Conservation (phyloP, 1,140 invertebrate genomes). For the Trialeurodes vaporariorum region DNA sequence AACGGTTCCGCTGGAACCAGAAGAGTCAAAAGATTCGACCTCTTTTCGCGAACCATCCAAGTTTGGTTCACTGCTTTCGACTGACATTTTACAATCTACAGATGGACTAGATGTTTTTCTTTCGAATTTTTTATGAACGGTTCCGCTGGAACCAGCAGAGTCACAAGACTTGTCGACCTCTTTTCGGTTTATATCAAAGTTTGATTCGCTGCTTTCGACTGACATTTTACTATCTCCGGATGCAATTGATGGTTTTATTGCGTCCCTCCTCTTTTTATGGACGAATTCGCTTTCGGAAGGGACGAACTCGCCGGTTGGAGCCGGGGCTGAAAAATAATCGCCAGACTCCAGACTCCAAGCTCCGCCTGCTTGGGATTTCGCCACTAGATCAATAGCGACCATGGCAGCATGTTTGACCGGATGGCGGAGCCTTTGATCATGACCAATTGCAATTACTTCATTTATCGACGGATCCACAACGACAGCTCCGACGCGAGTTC, state of each 20-base stretch:
- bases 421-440: constrained; percentile 45
- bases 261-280: neutral
- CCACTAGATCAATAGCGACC: constrained; percentile 74
- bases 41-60: too few species aligned
- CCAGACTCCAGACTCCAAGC: constrained; percentile 36
- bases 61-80: too few species aligned
- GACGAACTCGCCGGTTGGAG: neutral
- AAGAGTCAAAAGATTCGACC: too few species aligned
- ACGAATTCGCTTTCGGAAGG: neutral
- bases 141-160: too few species aligned
- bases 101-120: too few species aligned
- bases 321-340: neutral
- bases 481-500: constrained; percentile 41
- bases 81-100: too few species aligned
- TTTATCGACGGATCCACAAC: constrained; percentile 52
- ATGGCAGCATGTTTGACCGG: constrained; percentile 75
- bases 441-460: constrained; percentile 51
- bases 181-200: too few species aligned
- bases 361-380: constrained; percentile 60
- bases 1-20: too few species aligned
- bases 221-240: too few species aligned
- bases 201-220: too few species aligned
- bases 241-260: neutral
- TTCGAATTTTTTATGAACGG: too few species aligned
- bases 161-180: too few species aligned